A percentile compares a stretch with the other conserved stretches of the same genome.
Evolutionary conservation across 1,140 invertebrate species (phyloP).

Genomic region (Lamellibrachia luymesi): DNA sequence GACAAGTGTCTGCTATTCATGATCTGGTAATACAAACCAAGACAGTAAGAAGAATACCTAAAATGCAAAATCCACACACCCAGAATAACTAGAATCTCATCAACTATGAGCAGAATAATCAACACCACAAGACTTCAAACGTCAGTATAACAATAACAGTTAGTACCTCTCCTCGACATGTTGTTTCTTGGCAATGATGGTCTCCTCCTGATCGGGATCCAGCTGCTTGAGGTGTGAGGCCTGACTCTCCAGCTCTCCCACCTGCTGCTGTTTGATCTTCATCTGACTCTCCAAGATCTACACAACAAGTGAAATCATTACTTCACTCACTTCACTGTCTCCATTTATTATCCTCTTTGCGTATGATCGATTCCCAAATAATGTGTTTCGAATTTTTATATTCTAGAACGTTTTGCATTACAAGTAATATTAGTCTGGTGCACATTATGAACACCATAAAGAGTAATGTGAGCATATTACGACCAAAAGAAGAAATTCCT

Average conservation of each 20-base stretch:
- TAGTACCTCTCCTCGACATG: constrained; percentile 81
- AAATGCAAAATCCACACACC: not conserved
- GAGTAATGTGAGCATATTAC: not conserved
- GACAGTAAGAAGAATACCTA: not conserved
- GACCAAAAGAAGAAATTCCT: not conserved
- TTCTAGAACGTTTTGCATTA: not conserved
- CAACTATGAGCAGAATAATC: not conserved
- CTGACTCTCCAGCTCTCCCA: constrained; percentile 89
- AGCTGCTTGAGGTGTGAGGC: constrained; percentile 90
- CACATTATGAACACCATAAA: not conserved
- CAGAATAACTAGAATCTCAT: not conserved
- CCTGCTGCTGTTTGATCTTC: constrained; percentile 59
- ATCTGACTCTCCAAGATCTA: constrained; percentile 51
- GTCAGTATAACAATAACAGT: constrained; percentile 57
- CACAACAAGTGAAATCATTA: constrained; percentile 59
- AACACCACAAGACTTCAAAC: not conserved
- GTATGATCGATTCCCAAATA: not conserved
- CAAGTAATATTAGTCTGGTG: not conserved
- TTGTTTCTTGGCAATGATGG: constrained; percentile 91
- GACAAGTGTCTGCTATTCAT: too few relatives aligned
- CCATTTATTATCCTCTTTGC: not conserved
- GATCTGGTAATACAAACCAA: too few relatives aligned
- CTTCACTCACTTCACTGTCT: constrained; percentile 8
- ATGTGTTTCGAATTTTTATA: not conserved
- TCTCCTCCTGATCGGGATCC: constrained; percentile 91